Evolutionary conservation across 2,888 invertebrate species (phyloP).

Genomic region (Molanna angustata): DNA sequence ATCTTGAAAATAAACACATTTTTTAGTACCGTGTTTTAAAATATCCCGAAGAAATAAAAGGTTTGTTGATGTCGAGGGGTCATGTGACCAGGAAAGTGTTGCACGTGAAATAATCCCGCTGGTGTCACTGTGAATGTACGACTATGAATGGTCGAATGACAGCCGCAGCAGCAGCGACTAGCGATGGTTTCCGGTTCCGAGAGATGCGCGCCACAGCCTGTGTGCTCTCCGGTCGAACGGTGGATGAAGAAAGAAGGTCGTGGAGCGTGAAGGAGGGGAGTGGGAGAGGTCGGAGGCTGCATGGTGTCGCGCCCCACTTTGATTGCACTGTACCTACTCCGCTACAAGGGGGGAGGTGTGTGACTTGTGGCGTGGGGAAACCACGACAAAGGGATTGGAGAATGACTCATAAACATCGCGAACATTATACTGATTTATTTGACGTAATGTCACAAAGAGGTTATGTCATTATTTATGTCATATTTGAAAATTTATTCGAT

Average conservation of each 20-base stretch:
- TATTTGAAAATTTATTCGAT: too few relatives aligned
- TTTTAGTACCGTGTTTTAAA: too few relatives aligned
- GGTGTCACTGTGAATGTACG: background rate
- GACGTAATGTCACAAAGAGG: too few relatives aligned
- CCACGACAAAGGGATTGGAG: too few relatives aligned
- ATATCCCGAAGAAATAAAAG: too few relatives aligned
- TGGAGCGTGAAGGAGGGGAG: slow-evolving; percentile 5
- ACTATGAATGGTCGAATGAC: slow-evolving; percentile 3
- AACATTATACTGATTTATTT: too few relatives aligned
- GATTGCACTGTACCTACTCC: background rate
- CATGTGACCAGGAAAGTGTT: background rate
- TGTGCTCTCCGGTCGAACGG: slow-evolving; percentile 17
- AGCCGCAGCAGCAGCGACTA: background rate
- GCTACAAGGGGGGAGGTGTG: too few relatives aligned
- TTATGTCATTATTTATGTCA: too few relatives aligned
- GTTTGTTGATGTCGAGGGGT: too few relatives aligned
- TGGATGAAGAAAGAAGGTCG: slow-evolving; percentile 16
- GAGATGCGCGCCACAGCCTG: slow-evolving; percentile 17
- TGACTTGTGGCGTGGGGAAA: background rate
- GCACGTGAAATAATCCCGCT: background rate
- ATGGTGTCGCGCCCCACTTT: slow-evolving; percentile 10
- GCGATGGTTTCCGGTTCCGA: slow-evolving; percentile 14
- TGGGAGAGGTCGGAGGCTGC: slow-evolving; percentile 2
- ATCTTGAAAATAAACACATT: too few relatives aligned
- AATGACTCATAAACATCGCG: too few relatives aligned